Base-by-base conservation (phyloP, 2,113 vertebrate genomes). In the Ondatra zibethicus region DNA sequence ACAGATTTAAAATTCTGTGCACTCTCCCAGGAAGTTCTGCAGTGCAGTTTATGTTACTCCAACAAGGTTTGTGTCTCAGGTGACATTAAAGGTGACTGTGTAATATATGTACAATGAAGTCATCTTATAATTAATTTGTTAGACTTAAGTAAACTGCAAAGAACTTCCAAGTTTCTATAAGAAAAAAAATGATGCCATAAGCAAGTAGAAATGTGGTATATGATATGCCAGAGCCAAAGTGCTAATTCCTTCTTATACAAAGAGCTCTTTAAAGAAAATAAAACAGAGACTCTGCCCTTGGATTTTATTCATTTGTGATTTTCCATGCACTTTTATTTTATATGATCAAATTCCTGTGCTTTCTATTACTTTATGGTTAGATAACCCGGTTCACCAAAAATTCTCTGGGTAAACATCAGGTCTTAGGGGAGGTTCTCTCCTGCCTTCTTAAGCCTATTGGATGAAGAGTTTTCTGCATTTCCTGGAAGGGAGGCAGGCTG, bases 121-220 rank as follows among this genome's bases (percentile, higher is more conserved):
- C 97, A 97, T 89, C 94, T 76, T 97, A 84, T 80, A 88, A 97
- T 94, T 97, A 84, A 93, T 66, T 96, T 80, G 33, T 80, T 91
- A 84, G 81, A 80, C 58, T 78, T 82, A 55, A 93, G 39, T 78
- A 58, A 91, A 92, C 39, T 78, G 42, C 66, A 75, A 39, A 93
- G 61, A 50, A 33, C 31, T 73, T 50, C 33, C 52, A 76, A 31
- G 31, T 85, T 90, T 85, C 86, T 77, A 6, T 6, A 50, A 58
- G 31, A 31, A 86, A 76, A n/a, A n/a, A 4, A 39, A 61, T 4
- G 14, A 42, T 33, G 7, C 47, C 45, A 63, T 31, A 50, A 45
- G 72, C 14, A 42, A 76, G 36, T 10, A 33, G 77, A 39, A 29
- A 73, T 47, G 81, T 75, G 75, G 39, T 39, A 39, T 50, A 33